Conservation (phyloP, 2,113 vertebrate species). For the Apodemus sylvaticus region DNA sequence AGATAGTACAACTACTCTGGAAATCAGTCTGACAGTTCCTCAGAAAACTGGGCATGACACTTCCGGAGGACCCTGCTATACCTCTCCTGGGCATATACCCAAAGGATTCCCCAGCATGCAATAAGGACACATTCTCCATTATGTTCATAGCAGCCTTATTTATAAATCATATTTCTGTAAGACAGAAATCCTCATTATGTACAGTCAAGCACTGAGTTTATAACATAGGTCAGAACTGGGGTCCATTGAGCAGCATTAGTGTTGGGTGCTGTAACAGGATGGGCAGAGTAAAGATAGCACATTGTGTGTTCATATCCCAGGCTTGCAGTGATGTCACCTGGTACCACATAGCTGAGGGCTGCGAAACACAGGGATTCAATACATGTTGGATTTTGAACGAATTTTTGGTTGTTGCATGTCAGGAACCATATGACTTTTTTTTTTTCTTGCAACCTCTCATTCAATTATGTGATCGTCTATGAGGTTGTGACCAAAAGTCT, state of each 20-base stretch:
- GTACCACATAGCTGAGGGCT: not conserved
- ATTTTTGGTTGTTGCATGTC: not conserved
- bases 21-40: too few relatives aligned
- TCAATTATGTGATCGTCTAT: not conserved
- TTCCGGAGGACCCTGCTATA: too few relatives aligned
- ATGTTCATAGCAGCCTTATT: too few relatives aligned
- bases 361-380: not conserved
- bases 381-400: not conserved
- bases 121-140: too few relatives aligned
- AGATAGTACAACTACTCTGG: too few relatives aligned
- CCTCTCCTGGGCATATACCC: too few relatives aligned
- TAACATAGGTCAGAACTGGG: not conserved
- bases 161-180: too few relatives aligned
- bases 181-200: not conserved
- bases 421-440: not conserved
- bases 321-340: not conserved
- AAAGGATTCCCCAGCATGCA: too few relatives aligned
- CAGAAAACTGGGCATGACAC: too few relatives aligned
- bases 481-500: not conserved
- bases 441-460: not conserved
- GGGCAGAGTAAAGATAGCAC: not conserved
- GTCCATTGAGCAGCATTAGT: not conserved
- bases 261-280: not conserved
- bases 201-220: not conserved
- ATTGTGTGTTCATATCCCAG: not conserved